Percentiles rank a stretch among this genome's conserved stretches.
phyloP scores from a whole-genome alignment of 2,888 invertebrate genomes.

The Itoplectis maculator region DNA sequence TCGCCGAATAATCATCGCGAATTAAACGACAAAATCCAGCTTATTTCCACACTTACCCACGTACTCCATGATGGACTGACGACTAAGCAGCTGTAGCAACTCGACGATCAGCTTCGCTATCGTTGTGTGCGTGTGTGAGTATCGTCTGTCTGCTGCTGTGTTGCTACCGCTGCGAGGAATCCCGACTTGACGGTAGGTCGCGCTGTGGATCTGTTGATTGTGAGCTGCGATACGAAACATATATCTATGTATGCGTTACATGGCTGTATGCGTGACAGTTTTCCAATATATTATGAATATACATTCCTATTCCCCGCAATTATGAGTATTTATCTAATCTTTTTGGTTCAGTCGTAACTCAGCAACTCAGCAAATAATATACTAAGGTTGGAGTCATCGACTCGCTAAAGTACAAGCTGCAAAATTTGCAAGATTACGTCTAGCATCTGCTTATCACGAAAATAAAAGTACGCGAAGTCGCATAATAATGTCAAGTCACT shows the following conservation, averaged over 20 bases:
- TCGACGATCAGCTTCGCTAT: slow-evolving; percentile 19
- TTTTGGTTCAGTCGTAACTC: no score
- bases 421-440: no score
- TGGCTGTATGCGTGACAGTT: not conserved
- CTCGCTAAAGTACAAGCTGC: no score
- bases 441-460: no score
- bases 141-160: slow-evolving; percentile 15
- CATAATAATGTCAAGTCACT: no score
- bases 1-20: slow-evolving; percentile 31
- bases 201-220: not conserved
- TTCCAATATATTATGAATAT: not conserved
- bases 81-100: slow-evolving; percentile 56
- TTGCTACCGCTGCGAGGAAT: slow-evolving; percentile 30
- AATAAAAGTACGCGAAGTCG: no score
- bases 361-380: no score
- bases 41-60: slow-evolving; percentile 76
- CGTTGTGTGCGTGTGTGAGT: not conserved
- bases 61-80: slow-evolving; percentile 78
- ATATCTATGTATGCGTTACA: not conserved
- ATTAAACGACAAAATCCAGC: slow-evolving; percentile 68
- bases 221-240: not conserved
- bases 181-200: slow-evolving; percentile 20
- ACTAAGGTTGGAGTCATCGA: no score
- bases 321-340: no score
- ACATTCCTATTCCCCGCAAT: not conserved